A percentile compares a stretch with the other conserved stretches of the same genome.
phyloP scores from a whole-genome alignment of 2,797 vertebrate species.

The Macropodus opercularis region DNA sequence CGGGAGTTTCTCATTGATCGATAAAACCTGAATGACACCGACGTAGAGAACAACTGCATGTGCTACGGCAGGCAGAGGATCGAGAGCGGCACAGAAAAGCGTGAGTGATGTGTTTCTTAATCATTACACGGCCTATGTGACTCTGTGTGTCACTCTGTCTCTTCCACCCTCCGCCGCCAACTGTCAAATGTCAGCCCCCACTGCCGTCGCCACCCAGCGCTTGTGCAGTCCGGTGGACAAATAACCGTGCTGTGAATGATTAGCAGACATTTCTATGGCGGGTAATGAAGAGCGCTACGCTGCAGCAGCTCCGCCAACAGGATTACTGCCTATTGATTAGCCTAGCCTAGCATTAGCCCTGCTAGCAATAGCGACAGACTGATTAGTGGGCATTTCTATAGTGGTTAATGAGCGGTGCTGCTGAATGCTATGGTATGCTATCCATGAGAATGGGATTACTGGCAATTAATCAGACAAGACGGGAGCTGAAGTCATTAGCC shows the following conservation, averaged over 20 bases:
- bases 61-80: not conserved
- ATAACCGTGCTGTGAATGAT: conserved; percentile 76
- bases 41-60: conserved; percentile 23
- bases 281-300: conserved; percentile 75
- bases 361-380: conserved; percentile 55
- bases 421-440: conserved; percentile 61
- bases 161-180: conserved; percentile 39
- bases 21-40: conserved; percentile 59
- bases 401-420: conserved; percentile 70
- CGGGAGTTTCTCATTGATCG: conserved; percentile 56
- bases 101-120: conserved; percentile 67
- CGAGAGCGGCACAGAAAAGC: conserved; percentile 15
- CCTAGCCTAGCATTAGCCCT: conserved; percentile 73
- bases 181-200: conserved; percentile 58
- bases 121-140: conserved; percentile 59
- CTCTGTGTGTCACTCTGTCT: conserved; percentile 59
- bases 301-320: conserved; percentile 66
- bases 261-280: conserved; percentile 77
- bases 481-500: conserved; percentile 68
- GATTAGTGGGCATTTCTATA: conserved; percentile 73
- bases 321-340: conserved; percentile 80
- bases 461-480: conserved; percentile 77
- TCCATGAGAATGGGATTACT: conserved; percentile 79
- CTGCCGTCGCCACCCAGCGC: conserved; percentile 35
- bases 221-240: conserved; percentile 71